Evolutionary conservation across 2,113 vertebrate genomes (phyloP), one percentile per base, ranked within the genome.

Genomic region (Synchiropus splendidus): DNA sequence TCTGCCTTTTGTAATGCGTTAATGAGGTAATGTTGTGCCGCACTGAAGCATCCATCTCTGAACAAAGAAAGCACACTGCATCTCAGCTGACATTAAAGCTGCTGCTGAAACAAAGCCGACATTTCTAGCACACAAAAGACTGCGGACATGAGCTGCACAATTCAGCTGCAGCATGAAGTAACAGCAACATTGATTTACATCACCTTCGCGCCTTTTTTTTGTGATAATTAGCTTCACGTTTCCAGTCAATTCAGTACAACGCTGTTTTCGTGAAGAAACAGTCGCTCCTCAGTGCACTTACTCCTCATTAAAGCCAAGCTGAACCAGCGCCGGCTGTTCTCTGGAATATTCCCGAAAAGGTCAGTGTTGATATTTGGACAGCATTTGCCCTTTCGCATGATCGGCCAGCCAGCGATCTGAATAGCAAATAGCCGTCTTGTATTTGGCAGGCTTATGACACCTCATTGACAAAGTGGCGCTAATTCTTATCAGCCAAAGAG

Each of bases 311-410:
- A 69, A 74, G 59, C 42, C 51, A 31, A 43, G 45, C 50, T 17
- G 46, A 63, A 35, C 47, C 45, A 33, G 56, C 70, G 33, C 50
- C 17, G 54, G 18, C 11, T 41, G 51, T 70, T 74, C 66, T 68
- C 48, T 30, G 9, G 56, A 74, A 81, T 79, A 75, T 75, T 81
- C 21, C 72, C 78, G 45, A 33, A 87, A 87, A 87, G 83, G 85
- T 86, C 81, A 85, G 61, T 71, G 78, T 72, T 82, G 83, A 74
- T 85, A 77, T 86, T 84, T 87, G 80, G 79, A 87, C 83, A 79
- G 71, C 66, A 63, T 75, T 80, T 87, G 83, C 75, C 83, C 85
- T 86, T 81, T 83, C 64, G 45, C 61, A 49, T 48, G 64, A 75
- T 67, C 68, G 69, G 60, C 48, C 59, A 61, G 60, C 42, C 62